phyloP scores from a whole-genome alignment of 2,797 vertebrate genomes.

The Hydrolagus colliei region DNA sequence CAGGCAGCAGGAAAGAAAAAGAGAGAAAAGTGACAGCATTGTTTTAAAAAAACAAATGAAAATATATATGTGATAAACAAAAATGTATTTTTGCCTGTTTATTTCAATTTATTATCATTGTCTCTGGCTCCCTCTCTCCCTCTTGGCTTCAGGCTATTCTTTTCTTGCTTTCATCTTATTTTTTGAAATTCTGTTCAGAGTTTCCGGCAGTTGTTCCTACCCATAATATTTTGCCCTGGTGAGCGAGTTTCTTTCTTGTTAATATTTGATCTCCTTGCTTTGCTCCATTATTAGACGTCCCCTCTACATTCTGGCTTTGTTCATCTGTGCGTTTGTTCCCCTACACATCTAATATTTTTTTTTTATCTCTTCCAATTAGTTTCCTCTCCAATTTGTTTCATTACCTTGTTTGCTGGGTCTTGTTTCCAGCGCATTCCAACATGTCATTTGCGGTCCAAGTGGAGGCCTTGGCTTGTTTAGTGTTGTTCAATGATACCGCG shows the following conservation, averaged over 20 bases:
- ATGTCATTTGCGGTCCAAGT: too few relatives aligned
- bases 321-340: neutral
- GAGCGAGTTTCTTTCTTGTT: neutral
- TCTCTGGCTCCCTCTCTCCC: neutral
- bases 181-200: neutral
- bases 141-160: neutral
- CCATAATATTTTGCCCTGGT: neutral
- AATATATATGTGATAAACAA: neutral
- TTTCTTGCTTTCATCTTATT: neutral
- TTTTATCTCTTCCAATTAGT: neutral
- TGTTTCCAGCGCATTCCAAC: neutral
- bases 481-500: neutral
- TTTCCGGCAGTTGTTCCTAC: neutral
- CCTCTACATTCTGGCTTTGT: neutral
- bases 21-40: too few relatives aligned
- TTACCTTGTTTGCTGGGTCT: neutral
- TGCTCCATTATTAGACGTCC: neutral
- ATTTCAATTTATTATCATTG: neutral
- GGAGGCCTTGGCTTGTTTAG: too few relatives aligned
- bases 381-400: conserved; percentile 2
- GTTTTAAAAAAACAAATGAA: neutral
- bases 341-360: neutral
- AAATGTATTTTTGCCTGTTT: neutral
- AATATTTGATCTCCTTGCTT: neutral
- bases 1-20: too few relatives aligned